A percentile compares a stretch with the other conserved stretches of the same genome.
phyloP scores from a whole-genome alignment of 1,140 invertebrate species.

The Bombus picipes region DNA sequence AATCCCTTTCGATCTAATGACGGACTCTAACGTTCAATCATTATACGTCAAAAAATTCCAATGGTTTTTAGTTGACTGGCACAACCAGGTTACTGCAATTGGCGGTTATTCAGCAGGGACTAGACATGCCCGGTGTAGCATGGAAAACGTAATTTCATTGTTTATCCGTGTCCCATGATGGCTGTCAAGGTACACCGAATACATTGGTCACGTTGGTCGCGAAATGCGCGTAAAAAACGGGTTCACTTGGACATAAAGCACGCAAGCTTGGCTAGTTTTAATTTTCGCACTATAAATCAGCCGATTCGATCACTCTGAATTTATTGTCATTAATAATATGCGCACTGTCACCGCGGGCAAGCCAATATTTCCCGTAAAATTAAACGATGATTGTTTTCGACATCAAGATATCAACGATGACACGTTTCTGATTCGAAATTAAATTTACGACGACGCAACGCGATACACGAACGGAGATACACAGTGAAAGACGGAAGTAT shows the following conservation, averaged over 20 bases:
- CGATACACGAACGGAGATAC: not conserved
- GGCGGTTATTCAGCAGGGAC: conserved; percentile 11
- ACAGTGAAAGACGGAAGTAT: not conserved
- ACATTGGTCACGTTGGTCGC: not conserved
- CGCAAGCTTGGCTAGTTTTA: conserved; percentile 1
- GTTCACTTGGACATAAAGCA: conserved; percentile 13
- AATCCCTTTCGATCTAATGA: not conserved
- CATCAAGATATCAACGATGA: conserved; percentile 8
- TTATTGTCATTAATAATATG: conserved; percentile 36
- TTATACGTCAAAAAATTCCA: not conserved
- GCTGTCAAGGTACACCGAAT: conserved; percentile 16
- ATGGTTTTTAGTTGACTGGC: not conserved
- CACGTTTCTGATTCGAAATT: conserved; percentile 14
- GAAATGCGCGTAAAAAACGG: conserved; percentile 5
- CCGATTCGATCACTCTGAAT: not conserved
- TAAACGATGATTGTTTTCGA: conserved; percentile 29
- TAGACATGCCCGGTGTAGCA: not conserved
- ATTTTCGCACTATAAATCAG: conserved; percentile 30
- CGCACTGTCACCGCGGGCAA: not conserved
- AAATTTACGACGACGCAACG: not conserved
- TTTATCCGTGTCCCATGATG: conserved; percentile 23
- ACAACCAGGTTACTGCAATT: not conserved
- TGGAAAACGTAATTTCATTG: conserved; percentile 38
- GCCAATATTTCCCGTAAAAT: conserved; percentile 36
- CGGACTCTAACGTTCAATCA: not conserved